Base-by-base conservation (phyloP, 2,113 vertebrate genomes). In the Nothoprocta perdicaria region DNA sequence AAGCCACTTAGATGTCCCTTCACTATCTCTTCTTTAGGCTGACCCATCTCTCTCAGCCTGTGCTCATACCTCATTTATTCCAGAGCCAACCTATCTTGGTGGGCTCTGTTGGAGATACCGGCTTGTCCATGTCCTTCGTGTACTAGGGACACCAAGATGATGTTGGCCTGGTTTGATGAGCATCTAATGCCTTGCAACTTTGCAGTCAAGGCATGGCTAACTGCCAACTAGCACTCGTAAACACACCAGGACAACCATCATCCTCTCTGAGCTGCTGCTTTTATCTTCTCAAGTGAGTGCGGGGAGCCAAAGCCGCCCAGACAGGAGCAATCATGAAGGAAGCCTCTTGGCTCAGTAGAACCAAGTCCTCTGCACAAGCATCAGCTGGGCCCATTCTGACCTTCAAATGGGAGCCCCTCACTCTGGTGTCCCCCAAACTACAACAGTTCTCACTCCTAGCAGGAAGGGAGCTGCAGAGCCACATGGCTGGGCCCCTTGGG, bases 401-500 rank as follows among this genome's bases (percentile, higher is more conserved):
- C 88, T 73, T 55, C 83, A 43, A 4, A 6, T 33, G 9, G 71
- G 60, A 90, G 61, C 38, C 6, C 43, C 45, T 43, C 22, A 1
- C 68, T 7, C 15, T 0, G 0, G 6, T 57, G 48, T 38, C n/a
- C 87, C 85, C 76, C 60, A 22, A 80, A 74, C 87, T 77, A 2
- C 29, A 61, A 41, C 71, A 57, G 77, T 48, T 92, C 80, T 88
- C 0, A 35, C 92, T 83, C 26, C 3, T 9, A 85, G 92, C 73
- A 10, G 85, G 91, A 15, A 88, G 84, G 84, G 72, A 85, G 45
- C 88, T 55, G 63, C 3, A 1, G 21, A 72, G 40, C 53, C 71
- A 7, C 81, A 46, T 27, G 68, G 89, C 87, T 95, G 95, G 80
- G 90, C 89, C 67, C 95, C 85, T 26, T 6, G 73, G 82, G 92